Evolutionary conservation across 2,797 vertebrate genomes (phyloP), one percentile per base, ranked within the genome.

Genomic region (Poecilia gillii): DNA sequence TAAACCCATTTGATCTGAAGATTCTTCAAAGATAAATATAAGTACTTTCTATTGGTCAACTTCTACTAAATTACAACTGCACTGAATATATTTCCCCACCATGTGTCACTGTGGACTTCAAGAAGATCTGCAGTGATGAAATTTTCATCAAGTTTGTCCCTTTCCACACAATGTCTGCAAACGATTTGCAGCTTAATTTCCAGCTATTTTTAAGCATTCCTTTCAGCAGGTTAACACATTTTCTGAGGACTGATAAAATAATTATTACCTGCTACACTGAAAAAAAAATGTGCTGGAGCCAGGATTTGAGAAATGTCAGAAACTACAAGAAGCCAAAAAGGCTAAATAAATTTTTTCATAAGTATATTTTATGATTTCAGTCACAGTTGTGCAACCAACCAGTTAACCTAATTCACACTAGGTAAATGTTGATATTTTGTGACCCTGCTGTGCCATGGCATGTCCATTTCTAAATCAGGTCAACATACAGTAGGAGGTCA

Each of bases 41-140:
- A n/a, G 13, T 70, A 45, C 41, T 46, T 71, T 25, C 6, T n/a
- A 6, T 45, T 3, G 8, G 4, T 43, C 66, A 6, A 14, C n/a
- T 46, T 45, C 5, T n/a, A 45, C 5, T n/a, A 71, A 43, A 71
- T 45, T 14, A 36, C 6, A 82, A 59, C 0, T 89, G 89, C 81
- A 91, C 33, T 92, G 28, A 6, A 78, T 4, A 5, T 18, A 12
- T 68, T 78, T 80, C 72, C 78, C 95, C 93, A 94, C 93, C 87
- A 95, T 94, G 85, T 79, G 94, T 90, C 92, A 87, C 94, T 94
- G 75, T 51, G 84, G 84, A 81, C 45, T 55, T 74, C 76, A 2
- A 72, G 14, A 28, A 20, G 11, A 76, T n/a, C 6, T 33, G 53
- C 41, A 9, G 5, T 59, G 39, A 41, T 55, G 73, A 0, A 3